Conservation (phyloP, 2,113 vertebrate species). For the Ceratotherium simum region DNA sequence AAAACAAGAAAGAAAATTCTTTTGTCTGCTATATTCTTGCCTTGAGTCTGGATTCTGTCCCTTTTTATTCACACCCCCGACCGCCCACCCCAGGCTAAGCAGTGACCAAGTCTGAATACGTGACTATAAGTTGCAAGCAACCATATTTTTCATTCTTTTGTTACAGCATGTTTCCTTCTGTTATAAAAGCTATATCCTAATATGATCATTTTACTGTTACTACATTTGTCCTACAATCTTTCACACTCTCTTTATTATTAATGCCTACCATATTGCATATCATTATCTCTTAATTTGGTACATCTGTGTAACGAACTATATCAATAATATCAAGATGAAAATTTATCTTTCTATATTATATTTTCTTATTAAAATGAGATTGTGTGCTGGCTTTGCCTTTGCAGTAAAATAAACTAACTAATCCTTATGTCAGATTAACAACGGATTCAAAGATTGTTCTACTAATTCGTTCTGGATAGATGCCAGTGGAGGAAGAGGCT, state of each 20-base stretch:
- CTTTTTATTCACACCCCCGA: not conserved
- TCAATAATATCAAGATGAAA: slow-evolving; percentile 58
- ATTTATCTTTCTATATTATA: slow-evolving; percentile 46
- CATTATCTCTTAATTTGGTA: slow-evolving; percentile 60
- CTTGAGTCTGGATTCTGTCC: not conserved
- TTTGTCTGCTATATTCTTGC: not conserved
- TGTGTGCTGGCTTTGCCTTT: slow-evolving; percentile 50
- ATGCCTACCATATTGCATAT: slow-evolving; percentile 27
- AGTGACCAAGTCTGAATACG: not conserved
- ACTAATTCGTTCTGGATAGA: not conserved
- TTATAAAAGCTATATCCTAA: slow-evolving; percentile 42
- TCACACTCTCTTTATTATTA: slow-evolving; percentile 29
- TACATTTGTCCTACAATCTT: slow-evolving; percentile 52
- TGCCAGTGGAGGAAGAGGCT: not conserved
- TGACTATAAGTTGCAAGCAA: not conserved
- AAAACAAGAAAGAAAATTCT: not conserved
- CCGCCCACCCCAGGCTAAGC: not conserved
- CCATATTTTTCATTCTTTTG: slow-evolving; percentile 22
- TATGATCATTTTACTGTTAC: slow-evolving; percentile 47
- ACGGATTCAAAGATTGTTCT: slow-evolving; percentile 3
- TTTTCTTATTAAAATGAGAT: slow-evolving; percentile 64
- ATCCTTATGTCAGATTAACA: slow-evolving; percentile 47
- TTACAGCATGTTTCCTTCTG: slow-evolving; percentile 49
- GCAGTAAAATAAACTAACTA: slow-evolving; percentile 54
- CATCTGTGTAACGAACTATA: slow-evolving; percentile 27